Percentiles rank a stretch among this genome's conserved stretches.
phyloP scores from a whole-genome alignment of 2,888 invertebrate genomes.

The Strigamia crassipes region DNA sequence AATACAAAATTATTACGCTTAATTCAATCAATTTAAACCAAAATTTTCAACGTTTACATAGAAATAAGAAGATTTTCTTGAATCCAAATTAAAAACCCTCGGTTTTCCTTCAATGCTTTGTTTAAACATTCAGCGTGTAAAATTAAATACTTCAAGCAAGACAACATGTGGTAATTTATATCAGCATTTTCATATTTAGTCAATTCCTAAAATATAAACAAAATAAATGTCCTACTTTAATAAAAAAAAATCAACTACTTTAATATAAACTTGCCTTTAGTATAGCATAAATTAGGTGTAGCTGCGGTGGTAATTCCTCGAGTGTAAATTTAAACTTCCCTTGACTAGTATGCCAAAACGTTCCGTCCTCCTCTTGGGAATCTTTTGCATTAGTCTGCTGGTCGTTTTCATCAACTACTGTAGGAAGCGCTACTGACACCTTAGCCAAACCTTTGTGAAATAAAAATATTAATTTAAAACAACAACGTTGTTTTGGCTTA shows the following conservation, averaged over 20 bases:
- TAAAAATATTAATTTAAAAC: too few species aligned
- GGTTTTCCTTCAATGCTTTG: constrained; percentile 83
- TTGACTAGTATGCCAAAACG: constrained; percentile 88
- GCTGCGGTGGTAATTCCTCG: constrained; percentile 84
- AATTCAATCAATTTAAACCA: neutral
- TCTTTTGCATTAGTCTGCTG: constrained; percentile 64
- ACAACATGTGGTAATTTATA: constrained; percentile 88
- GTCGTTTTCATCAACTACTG: constrained; percentile 76
- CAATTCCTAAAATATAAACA: constrained; percentile 57
- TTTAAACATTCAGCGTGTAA: constrained; percentile 92
- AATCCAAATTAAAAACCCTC: constrained; percentile 92
- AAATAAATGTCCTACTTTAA: neutral
- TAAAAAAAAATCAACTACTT: neutral
- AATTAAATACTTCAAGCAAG: constrained; percentile 86
- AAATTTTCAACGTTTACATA: constrained; percentile 66
- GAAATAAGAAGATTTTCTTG: constrained; percentile 93
- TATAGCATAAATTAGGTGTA: constrained; percentile 90
- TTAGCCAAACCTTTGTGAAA: constrained; percentile 66
- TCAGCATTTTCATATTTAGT: constrained; percentile 74
- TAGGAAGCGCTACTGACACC: constrained; percentile 75
- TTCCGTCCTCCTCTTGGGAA: constrained; percentile 69
- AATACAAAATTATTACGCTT: constrained; percentile 51
- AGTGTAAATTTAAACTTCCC: constrained; percentile 90
- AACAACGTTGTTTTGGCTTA: neutral
- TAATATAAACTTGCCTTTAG: constrained; percentile 68